These are phyloP conservation scores for Philypnodon macrostomus DNA, from an alignment of 2,797 vertebrate genomes.

Conservation along the genomic window DNA sequence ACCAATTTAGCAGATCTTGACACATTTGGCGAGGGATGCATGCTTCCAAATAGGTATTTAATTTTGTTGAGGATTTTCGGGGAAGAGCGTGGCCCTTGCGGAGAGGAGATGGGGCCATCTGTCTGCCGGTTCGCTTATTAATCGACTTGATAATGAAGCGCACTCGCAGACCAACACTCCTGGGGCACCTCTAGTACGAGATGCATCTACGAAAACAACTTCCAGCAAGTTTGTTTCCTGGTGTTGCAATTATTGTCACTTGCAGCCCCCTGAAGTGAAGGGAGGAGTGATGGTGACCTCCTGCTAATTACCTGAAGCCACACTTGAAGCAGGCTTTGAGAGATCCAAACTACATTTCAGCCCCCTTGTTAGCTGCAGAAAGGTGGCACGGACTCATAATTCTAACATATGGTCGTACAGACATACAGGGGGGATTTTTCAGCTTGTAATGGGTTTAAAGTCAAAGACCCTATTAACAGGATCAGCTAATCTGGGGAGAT, in stretches of 20 bases:
- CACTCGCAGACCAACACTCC: slow-evolving; percentile 50
- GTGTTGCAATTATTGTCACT: slow-evolving; percentile 75
- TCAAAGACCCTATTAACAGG: slow-evolving; percentile 76
- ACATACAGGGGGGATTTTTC: slow-evolving; percentile 60
- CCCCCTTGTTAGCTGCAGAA: slow-evolving; percentile 67
- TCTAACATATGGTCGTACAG: slow-evolving; percentile 71
- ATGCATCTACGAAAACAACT: slow-evolving; percentile 64
- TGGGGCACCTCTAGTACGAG: slow-evolving; percentile 35
- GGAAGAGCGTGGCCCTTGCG: slow-evolving; percentile 39
- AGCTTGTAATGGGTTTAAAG: slow-evolving; percentile 75
- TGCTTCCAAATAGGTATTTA: slow-evolving; percentile 60
- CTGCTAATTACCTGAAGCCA: slow-evolving; percentile 74
- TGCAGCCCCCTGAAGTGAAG: slow-evolving; percentile 39
- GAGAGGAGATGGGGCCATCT: slow-evolving; percentile 74
- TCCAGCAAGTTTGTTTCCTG: slow-evolving; percentile 65
- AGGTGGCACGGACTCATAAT: slow-evolving; percentile 58
- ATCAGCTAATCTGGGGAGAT: slow-evolving; percentile 73
- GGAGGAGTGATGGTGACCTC: slow-evolving; percentile 63
- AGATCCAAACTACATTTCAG: slow-evolving; percentile 68
- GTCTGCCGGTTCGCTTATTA: slow-evolving; percentile 72
- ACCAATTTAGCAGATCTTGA: slow-evolving; percentile 77
- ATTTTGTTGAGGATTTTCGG: slow-evolving; percentile 63
- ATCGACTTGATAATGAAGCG: slow-evolving; percentile 76
- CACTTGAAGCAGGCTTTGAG: slow-evolving; percentile 67
- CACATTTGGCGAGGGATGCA: slow-evolving; percentile 64